Percentiles rank a stretch among this genome's conserved stretches.
Evolutionary conservation across 1,140 invertebrate genomes (phyloP).

Genomic region (Oryctes rhinoceros): DNA sequence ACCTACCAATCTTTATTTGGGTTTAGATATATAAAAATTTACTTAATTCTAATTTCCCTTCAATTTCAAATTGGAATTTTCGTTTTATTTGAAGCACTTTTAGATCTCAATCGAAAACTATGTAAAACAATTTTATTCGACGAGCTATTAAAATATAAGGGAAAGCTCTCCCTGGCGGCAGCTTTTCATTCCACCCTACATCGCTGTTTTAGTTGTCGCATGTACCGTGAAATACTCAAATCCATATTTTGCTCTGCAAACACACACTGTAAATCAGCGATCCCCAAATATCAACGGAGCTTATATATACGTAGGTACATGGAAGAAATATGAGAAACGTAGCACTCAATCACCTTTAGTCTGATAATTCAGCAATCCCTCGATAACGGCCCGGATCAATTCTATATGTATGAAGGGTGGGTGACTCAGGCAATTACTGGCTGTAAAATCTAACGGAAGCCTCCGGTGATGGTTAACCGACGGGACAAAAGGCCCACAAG

Average conservation of each 20-base stretch:
- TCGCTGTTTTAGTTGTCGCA: too few relatives aligned
- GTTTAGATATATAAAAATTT: too few relatives aligned
- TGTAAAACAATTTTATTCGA: too few relatives aligned
- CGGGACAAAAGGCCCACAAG: neutral
- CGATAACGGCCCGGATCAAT: conserved; percentile 22
- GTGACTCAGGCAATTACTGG: conserved; percentile 31
- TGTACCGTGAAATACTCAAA: neutral
- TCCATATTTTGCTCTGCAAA: neutral
- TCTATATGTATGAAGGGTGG: neutral
- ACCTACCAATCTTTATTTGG: too few relatives aligned
- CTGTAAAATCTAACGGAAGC: conserved; percentile 33
- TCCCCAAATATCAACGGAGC: neutral
- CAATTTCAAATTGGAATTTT: too few relatives aligned
- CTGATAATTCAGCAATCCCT: conserved; percentile 37
- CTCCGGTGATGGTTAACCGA: conserved; percentile 22
- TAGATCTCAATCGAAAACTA: too few relatives aligned
- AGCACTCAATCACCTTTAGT: conserved; percentile 30
- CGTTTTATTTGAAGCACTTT: too few relatives aligned
- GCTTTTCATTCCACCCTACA: too few relatives aligned
- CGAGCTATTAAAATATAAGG: too few relatives aligned
- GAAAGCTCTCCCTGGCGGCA: too few relatives aligned
- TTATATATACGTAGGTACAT: neutral
- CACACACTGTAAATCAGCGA: neutral
- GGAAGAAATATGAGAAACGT: conserved; percentile 32
- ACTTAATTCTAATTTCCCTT: too few relatives aligned